Evolutionary conservation across 2,888 invertebrate genomes (phyloP), one percentile per base, ranked within the genome.

Genomic region (Matsumyia berberina): DNA sequence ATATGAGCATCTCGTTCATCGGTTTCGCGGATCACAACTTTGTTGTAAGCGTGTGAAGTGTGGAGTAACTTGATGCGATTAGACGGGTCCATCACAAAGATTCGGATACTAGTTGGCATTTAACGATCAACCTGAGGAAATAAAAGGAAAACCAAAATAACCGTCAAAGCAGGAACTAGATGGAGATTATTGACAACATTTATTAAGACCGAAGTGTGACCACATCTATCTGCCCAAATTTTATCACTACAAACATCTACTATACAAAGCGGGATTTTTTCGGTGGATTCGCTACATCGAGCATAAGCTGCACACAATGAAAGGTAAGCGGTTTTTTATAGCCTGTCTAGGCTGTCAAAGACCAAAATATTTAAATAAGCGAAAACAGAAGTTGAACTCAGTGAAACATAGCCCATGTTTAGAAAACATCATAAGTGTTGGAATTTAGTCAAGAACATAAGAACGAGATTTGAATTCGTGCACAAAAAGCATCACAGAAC

Each of bases 1-100:
- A 66, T 86, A 87, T 87, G 87, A 86, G 76, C 58, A 82, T 70
- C 33, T 60, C 67, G 53, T 49, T 76, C n/a, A 73, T 86, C 57
- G 78, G 74, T 53, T 85, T 87, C 66, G 78, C 83, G 53, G 86
- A 87, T 81, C 87, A 86, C 53, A 87, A 87, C 53, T 87, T 86
- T 69, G 60, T 87, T 81, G 70, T 81, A 66, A 79, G 70, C 78
- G 86, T 83, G 85, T 85, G 81, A 83, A 80, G 57, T 53, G 55
- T 37, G 24, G 24, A 24, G 35, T 51, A 31, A 15, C 53, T 57
- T 58, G 66, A 46, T 57, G 57, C 31, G 29, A 42, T 29, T 55
- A 9, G 53, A 39, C 17, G 31, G 31, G 17, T 53, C 35, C 49
- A 62, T 31, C n/a, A 29, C 33, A 66, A 24, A 39, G 57, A 66